A percentile compares a stretch with the other conserved stretches of the same genome.
phyloP scores from a whole-genome alignment of 2,797 vertebrate species.

The Fratercula arctica region DNA sequence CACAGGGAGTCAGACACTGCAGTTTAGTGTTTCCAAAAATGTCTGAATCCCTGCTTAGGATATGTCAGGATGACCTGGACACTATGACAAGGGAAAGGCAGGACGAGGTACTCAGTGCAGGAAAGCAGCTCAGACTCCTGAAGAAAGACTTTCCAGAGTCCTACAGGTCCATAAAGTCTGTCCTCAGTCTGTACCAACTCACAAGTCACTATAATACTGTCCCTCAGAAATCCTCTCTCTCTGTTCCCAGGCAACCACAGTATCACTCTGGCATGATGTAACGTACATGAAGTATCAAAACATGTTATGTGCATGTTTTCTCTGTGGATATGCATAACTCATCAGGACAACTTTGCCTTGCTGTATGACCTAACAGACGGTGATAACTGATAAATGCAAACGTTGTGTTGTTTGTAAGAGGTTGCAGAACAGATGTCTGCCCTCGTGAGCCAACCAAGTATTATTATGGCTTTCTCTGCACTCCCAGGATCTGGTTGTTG shows the following conservation, averaged over 20 bases:
- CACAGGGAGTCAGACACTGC: not conserved
- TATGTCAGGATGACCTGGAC: not conserved
- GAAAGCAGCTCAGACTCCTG: not conserved
- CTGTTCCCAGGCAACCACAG: not conserved
- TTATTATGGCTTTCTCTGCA: not conserved
- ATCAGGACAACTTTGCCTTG: not conserved
- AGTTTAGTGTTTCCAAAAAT: not conserved
- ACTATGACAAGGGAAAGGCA: not conserved
- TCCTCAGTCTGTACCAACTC: not conserved
- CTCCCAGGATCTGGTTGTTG: not conserved
- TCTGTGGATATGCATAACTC: not conserved
- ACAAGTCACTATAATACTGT: not conserved
- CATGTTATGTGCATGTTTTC: rapidly evolving
- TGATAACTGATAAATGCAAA: not conserved
- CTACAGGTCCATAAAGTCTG: not conserved
- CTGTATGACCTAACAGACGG: not conserved
- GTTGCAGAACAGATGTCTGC: not conserved
- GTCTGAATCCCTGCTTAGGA: not conserved
- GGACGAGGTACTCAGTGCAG: not conserved
- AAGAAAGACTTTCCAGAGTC: not conserved
- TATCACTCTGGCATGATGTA: not conserved
- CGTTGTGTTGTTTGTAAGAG: not conserved
- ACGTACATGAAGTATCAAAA: not conserved
- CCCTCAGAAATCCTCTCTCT: not conserved
- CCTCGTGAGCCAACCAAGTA: not conserved